Evolutionary conservation across 2,113 vertebrate genomes (phyloP).

Genomic region (Apodemus sylvaticus): DNA sequence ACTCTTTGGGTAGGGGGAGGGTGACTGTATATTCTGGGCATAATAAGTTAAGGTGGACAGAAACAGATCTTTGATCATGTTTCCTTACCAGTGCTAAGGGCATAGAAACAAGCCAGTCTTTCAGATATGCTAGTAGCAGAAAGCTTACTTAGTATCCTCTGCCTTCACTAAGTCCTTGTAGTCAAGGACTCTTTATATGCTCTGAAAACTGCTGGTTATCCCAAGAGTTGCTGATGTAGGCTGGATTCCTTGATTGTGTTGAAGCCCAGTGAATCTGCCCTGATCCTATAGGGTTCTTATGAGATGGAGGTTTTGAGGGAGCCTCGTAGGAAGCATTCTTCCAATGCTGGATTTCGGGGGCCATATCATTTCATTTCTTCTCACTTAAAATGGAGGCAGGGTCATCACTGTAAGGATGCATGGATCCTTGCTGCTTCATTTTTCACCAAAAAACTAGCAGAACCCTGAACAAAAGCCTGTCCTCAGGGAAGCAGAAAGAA

Average conservation of each 20-base stretch:
- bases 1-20: slow-evolving; percentile 6
- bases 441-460: not conserved
- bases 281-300: not conserved
- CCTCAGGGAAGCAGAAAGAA: not conserved
- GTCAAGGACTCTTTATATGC: not conserved
- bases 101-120: slow-evolving; percentile 50
- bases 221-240: not conserved
- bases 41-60: slow-evolving; percentile 68
- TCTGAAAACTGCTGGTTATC: not conserved
- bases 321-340: not conserved
- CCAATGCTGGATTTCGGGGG: not conserved
- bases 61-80: slow-evolving; percentile 43
- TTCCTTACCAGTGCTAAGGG: slow-evolving; percentile 60
- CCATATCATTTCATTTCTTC: not conserved
- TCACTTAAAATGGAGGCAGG: not conserved
- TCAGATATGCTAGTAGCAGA: slow-evolving; percentile 33
- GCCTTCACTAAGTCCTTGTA: not conserved
- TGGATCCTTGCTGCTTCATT: not conserved
- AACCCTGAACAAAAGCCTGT: not conserved
- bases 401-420: not conserved
- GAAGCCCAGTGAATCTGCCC: not conserved
- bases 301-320: not conserved
- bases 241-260: not conserved
- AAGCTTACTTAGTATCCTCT: not conserved
- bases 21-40: slow-evolving; percentile 31